Base-by-base conservation (phyloP, 2,113 vertebrate genomes). In the Melierax canorus region DNA sequence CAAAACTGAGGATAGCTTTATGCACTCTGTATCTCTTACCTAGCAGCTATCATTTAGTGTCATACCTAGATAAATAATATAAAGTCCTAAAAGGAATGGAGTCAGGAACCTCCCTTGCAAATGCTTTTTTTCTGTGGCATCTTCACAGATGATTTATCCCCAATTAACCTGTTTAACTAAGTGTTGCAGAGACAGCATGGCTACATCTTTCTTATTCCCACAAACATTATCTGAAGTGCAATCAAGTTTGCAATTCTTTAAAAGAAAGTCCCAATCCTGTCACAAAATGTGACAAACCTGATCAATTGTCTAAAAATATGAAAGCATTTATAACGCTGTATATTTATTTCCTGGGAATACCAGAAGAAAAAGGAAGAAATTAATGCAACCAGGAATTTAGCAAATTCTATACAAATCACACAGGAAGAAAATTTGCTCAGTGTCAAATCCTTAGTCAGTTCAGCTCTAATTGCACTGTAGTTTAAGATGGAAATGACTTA, bases 401-500 rank as follows among this genome's bases (percentile, higher is more conserved):
- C 27, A 73, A 83, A 90, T 74, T 86, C 74, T 83, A 64, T 95
- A 89, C 92, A 95, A 94, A 87, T 89, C 77, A 72, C 58, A 82
- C 45, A 92, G 46, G 77, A 93, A 95, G n/a, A 92, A 94, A 92
- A 88, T 88, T 77, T 86, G 34, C 51, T 62, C 89, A 36, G n/a
- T 73, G 67, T 96, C 94, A 92, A 77, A 88, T 82, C 91, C 74
- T 97, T 53, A 95, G 63, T 64, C 91, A 92, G 83, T 97, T 85
- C 80, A 93, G 50, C 53, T 95, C 38, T 96, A 96, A 95, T 95
- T 96, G 81, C 59, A 48, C 67, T 90, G 78, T 59, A 86, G 92
- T 88, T 92, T 88, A 91, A 90, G 93, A 94, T 90, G 85, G 87
- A 96, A 96, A 91, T 80, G 20, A 90, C 51, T 95, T 94, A 68